Conservation (phyloP, 2,797 vertebrate species). For the Carcharodon carcharias region DNA sequence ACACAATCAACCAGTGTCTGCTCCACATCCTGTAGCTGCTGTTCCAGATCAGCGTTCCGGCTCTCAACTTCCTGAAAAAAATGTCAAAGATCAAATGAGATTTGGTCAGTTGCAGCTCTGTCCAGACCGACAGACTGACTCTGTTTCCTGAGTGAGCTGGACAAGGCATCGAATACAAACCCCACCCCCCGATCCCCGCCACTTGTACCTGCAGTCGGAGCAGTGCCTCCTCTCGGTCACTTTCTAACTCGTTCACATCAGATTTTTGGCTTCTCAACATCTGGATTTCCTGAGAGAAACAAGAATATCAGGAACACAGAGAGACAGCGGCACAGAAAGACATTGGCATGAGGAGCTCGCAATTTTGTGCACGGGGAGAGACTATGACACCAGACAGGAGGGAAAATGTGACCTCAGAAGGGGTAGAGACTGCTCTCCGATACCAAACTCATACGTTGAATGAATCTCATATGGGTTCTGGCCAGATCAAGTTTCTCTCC, state of each 20-base stretch:
- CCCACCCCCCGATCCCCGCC: not conserved
- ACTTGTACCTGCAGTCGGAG: constrained; percentile 76
- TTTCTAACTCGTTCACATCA: constrained; percentile 60
- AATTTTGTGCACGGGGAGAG: too few relatives aligned
- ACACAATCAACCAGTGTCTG: constrained; percentile 63
- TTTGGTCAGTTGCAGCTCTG: too few relatives aligned
- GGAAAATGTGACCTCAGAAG: not conserved
- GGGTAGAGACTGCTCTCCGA: not conserved
- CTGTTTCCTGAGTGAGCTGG: not conserved
- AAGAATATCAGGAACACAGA: not conserved
- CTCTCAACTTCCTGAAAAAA: constrained; percentile 73
- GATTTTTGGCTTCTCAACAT: constrained; percentile 71
- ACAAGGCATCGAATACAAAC: not conserved
- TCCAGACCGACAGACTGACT: not conserved
- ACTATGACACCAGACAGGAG: too few relatives aligned
- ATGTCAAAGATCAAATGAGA: not conserved
- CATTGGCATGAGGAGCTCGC: too few relatives aligned
- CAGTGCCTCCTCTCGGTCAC: constrained; percentile 68
- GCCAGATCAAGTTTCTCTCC: not conserved
- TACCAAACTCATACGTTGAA: not conserved
- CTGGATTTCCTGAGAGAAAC: constrained; percentile 74
- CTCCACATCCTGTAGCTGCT: constrained; percentile 64
- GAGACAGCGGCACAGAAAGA: not conserved
- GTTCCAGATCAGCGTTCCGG: constrained; percentile 71
- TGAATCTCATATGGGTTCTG: not conserved